Evolutionary conservation across 2,888 invertebrate genomes (phyloP), one percentile per base, ranked within the genome.

Genomic region (Cryptus viduatorius): DNA sequence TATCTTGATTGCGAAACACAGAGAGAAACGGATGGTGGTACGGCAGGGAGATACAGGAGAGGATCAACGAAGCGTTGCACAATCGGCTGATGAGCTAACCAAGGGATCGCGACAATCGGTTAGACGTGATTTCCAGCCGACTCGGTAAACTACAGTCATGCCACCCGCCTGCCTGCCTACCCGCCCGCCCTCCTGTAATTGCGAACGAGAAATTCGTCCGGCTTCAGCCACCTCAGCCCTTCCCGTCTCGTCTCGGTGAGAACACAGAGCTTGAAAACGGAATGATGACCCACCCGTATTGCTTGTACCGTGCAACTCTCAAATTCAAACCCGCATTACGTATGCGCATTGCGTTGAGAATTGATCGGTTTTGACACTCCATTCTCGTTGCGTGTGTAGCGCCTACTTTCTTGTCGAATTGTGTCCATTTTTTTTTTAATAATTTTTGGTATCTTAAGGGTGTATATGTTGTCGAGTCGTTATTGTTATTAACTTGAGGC

Each of bases 231-330:
- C 68, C 69, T 68, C 61, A 42, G 50, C 68, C 59, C 44, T 77
- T 83, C 84, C 53, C 75, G 73, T 31, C 80, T 53, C 78, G 64
- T 79, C 53, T 68, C 77, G 69, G 19, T 42, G 82, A 64, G 79
- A 77, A 77, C 68, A 84, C 80, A 83, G 76, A 44, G 81, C 73
- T 73, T 71, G 79, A 68, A 75, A 85, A 81, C 56, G 64, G 64
- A 48, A 71, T 81, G 76, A 86, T 84, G 84, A 84, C 73, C 85
- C 75, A 77, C 82, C 85, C 83, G 85, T 85, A 85, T 86, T 85
- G 44, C 59, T 76, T 67, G 29, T 71, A 44, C 64, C 68, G 68
- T 67, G 73, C 64, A 76, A 48, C 77, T 24, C 72, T 78, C 64
- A 67, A 75, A 84, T 82, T 78, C 71, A 61, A 67, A 50, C 86